Conservation (phyloP, 2,797 vertebrate genomes). For the Sebastes nivosus region DNA sequence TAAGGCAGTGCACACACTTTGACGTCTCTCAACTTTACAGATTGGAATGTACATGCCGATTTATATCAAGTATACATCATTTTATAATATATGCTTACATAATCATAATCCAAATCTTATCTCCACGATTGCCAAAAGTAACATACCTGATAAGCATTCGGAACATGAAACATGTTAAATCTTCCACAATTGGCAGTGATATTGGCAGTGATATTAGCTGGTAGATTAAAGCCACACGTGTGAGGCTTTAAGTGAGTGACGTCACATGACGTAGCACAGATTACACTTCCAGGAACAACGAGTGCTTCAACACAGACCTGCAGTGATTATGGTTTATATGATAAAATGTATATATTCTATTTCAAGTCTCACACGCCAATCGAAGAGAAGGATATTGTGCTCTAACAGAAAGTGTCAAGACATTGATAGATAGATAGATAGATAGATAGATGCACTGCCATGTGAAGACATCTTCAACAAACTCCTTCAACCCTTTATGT, state of each 20-base stretch:
- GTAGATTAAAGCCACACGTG: background rate
- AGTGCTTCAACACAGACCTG: background rate
- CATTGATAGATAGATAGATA: background rate
- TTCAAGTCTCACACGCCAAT: background rate
- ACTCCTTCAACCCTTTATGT: constrained; percentile 8
- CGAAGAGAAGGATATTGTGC: background rate
- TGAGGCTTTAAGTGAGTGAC: background rate
- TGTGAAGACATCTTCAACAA: constrained; percentile 37
- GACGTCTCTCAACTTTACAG: background rate
- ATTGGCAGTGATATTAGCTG: background rate
- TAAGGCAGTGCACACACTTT: background rate
- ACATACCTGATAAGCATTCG: background rate
- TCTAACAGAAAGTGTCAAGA: background rate
- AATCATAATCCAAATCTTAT: background rate
- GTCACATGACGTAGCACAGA: background rate
- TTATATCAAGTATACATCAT: background rate
- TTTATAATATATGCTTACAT: background rate
- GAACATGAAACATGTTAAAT: background rate
- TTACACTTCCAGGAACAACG: background rate
- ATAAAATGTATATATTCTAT: background rate
- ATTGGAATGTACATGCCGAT: background rate
- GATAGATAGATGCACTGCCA: background rate
- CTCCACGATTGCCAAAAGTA: background rate
- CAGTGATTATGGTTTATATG: background rate
- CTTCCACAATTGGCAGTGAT: background rate